Evolutionary conservation across 92 coral and sea anemone genomes (phyloP), one percentile per base, ranked within the genome.

Genomic region (Plumapathes pennacea): DNA sequence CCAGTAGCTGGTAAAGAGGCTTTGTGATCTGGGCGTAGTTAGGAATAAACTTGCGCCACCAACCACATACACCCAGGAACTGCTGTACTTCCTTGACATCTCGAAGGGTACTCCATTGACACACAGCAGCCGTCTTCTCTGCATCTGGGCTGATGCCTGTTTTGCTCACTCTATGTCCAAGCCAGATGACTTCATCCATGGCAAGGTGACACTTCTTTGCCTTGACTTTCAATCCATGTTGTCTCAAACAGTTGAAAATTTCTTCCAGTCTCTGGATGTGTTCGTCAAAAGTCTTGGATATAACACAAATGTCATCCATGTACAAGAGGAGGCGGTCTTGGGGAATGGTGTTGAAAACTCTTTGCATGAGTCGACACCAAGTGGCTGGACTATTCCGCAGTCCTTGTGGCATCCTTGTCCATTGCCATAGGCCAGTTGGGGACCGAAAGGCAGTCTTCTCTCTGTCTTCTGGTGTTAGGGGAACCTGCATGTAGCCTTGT

Each of bases 401-500:
- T 1, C 80, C 71, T 44, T 60, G 54, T 49, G 80, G 80, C 80
- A 72, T 72, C 50, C 72, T 3, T 1, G 62, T 72, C 80, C 80
- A 72, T 52, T 72, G 71, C 72, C 72, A 72, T 20, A 61, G 78
- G 3, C 58, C 77, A 32, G 49, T 32, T 12, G 69, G 56, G 11
- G 69, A 69, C 42, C 58, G 57, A 32, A 69, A 69, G 25, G 77
- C 69, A 22, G 70, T 31, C 33, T 69, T 69, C 25, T 58, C 77
- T 46, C 47, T 55, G 68, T 68, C 66, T 0, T 56, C 26, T 46
- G 60, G 60, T 24, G 61, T 28, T 25, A 69, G 22, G 57, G 69
- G 69, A 24, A 69, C 77, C 25, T 69, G 69, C 47, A 58, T 58
- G 38, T 69, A 69, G 24, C 49, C 60, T 27, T 58, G 77, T 17